Base-by-base conservation (phyloP, 2,113 vertebrate genomes). In the Alosa alosa region DNA sequence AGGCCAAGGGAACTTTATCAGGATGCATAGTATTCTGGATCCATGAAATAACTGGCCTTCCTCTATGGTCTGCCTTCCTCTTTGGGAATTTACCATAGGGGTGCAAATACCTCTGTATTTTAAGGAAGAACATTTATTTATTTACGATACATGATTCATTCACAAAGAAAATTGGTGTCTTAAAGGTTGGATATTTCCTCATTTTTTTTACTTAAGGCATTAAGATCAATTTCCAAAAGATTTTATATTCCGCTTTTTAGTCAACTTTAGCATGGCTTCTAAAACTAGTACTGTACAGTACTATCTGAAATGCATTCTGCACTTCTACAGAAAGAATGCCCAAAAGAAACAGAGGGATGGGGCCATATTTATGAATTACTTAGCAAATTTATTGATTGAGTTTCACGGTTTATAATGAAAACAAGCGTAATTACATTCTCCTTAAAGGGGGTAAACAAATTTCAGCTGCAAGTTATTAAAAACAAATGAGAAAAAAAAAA, bases 391-490 rank as follows among this genome's bases (percentile, higher is more conserved):
- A 92, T 92, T 86, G 88, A 91, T 93, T 87, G 84, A 87, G 88
- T 91, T 91, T 88, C 64, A 87, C 86, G 87, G 88, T 88, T 90
- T 92, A 91, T 88, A 90, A 93, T 91, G 87, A 91, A 93, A 93
- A 93, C 90, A 90, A 86, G 78, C 89, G 87, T 92, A 92, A 93
- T 92, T 93, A 92, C 87, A 89, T 92, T 92, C 90, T 87, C 87
- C 90, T 93, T 93, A 90, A 92, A 93, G 92, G 90, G 91, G 89
- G 88, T 88, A 88, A 90, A 91, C 90, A 92, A 92, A 94, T 93
- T 90, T 90, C 88, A 89, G 88, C 87, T 87, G 84, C 78, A 88
- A 91, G 88, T 93, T 91, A 88, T 89, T 89, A 86, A 92, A 86
- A 86, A 89, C 87, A 11, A 87, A 45, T 57, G 60, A 68, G 60